Percentiles rank a stretch among this genome's conserved stretches.
phyloP scores from a whole-genome alignment of 2,113 vertebrate species.

The Colinus virginianus region DNA sequence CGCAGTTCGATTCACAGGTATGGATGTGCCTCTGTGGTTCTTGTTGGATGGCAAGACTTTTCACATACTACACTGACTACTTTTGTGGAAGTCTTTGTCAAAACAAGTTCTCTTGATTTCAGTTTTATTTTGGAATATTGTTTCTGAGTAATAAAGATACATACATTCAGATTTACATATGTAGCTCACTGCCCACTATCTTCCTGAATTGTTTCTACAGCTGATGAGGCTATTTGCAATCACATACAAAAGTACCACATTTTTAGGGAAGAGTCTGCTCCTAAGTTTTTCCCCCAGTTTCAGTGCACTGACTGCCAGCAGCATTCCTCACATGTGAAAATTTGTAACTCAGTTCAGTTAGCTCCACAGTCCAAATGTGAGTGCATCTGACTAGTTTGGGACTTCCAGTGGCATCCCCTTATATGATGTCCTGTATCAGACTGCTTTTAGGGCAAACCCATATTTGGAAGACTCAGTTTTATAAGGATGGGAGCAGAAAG shows the following conservation, averaged over 20 bases:
- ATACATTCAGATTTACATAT: neutral
- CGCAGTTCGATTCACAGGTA: neutral
- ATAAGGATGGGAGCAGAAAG: neutral
- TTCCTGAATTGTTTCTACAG: neutral
- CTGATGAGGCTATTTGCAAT: neutral
- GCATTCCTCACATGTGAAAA: rapidly evolving
- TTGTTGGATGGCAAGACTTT: neutral
- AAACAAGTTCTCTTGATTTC: neutral
- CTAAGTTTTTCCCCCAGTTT: neutral
- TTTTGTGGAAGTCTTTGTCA: neutral
- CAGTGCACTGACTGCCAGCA: neutral
- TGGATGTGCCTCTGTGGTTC: neutral
- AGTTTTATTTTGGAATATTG: neutral
- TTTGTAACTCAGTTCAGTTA: neutral
- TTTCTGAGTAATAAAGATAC: neutral
- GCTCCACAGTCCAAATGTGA: neutral
- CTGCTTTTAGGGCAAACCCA: neutral
- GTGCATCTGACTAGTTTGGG: neutral
- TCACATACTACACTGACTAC: neutral
- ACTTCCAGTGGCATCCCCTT: neutral
- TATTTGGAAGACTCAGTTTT: neutral
- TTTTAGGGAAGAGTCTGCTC: neutral
- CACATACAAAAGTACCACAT: neutral
- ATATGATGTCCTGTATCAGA: neutral
- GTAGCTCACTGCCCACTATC: neutral